Conservation (phyloP, 92 coral and sea anemone species). For the Bergia puertoricense region DNA sequence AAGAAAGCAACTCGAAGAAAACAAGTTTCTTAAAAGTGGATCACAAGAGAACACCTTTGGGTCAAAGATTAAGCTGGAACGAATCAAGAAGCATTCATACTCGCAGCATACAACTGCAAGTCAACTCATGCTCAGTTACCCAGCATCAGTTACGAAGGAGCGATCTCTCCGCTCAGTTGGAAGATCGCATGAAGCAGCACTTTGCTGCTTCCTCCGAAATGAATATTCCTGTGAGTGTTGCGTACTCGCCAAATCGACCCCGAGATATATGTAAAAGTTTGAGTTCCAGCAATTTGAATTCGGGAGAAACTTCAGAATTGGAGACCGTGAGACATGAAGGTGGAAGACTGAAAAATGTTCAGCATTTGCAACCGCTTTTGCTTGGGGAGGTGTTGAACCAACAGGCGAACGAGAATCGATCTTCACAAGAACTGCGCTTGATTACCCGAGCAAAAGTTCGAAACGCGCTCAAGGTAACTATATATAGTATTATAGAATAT, state of each 20-base stretch:
- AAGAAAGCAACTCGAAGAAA: neutral
- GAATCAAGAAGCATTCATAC: slow-evolving; percentile 10
- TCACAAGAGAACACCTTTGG: neutral
- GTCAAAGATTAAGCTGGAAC: slow-evolving; percentile 25
- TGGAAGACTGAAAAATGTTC: neutral
- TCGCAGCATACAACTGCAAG: neutral
- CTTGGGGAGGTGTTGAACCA: slow-evolving; percentile 9
- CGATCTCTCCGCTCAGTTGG: neutral
- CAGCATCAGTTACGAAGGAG: neutral
- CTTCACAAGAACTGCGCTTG: slow-evolving; percentile 6
- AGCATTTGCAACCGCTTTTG: slow-evolving; percentile 15
- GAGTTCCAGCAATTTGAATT: neutral
- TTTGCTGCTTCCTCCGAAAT: slow-evolving; percentile 8
- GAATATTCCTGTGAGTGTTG: slow-evolving; percentile 19
- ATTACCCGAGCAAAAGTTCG: slow-evolving; percentile 31
- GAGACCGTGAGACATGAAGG: neutral
- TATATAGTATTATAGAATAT: no score
- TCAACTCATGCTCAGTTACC: neutral
- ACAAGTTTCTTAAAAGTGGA: neutral
- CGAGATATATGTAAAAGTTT: neutral
- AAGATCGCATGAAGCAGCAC: neutral
- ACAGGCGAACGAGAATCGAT: slow-evolving; percentile 14
- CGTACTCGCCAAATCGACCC: slow-evolving; percentile 14
- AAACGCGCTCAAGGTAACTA: slow-evolving; percentile 11
- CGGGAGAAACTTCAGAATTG: neutral